Evolutionary conservation across 2,113 vertebrate species (phyloP), one percentile per base, ranked within the genome.

Genomic region (Butorides virescens): DNA sequence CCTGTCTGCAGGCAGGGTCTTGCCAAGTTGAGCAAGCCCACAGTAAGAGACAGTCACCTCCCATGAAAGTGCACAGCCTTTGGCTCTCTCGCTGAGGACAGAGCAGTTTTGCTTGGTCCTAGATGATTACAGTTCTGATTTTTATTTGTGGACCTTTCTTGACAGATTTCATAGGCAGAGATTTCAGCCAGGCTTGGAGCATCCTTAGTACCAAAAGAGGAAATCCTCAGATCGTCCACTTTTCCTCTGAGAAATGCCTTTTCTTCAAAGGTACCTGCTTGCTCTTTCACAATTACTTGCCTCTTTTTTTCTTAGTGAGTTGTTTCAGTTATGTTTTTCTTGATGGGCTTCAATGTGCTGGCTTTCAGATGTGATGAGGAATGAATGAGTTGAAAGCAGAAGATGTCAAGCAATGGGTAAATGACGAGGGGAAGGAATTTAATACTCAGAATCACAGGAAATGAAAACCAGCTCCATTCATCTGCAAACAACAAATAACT

Each of bases 401-500:
- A 88, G 90, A 67, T 81, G 83, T 85, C 73, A 56, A 93, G 91
- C 68, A 81, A 78, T 12, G 67, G 82, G 85, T 92, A 88, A 96
- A 90, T 59, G 79, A 84, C 1, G 7, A 92, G 86, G 52, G 61
- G 76, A 53, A 89, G 86, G 86, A 86, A 86, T 93, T 74, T 77
- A 92, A 91, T 71, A 34, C 79, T 77, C 0, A 3, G 88, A 88
- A 93, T 93, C 83, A 47, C 86, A 89, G 86, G 92, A 96, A 94
- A 95, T 95, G 86, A 91, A 94, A 95, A 75, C 30, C 79, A 88
- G 59, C 55, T 88, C 72, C 85, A 91, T 96, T 96, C 91, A 84
- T 84, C 91, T 75, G 86, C 91, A 94, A 80, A 89, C 86, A 93
- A 93, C 93, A 97, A 96, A 93, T 91, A 96, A 91, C 72, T 77